A percentile compares a stretch with the other conserved stretches of the same genome.
Evolutionary conservation across 1,140 invertebrate genomes (phyloP).

Genomic region (Penaeus vannamei): DNA sequence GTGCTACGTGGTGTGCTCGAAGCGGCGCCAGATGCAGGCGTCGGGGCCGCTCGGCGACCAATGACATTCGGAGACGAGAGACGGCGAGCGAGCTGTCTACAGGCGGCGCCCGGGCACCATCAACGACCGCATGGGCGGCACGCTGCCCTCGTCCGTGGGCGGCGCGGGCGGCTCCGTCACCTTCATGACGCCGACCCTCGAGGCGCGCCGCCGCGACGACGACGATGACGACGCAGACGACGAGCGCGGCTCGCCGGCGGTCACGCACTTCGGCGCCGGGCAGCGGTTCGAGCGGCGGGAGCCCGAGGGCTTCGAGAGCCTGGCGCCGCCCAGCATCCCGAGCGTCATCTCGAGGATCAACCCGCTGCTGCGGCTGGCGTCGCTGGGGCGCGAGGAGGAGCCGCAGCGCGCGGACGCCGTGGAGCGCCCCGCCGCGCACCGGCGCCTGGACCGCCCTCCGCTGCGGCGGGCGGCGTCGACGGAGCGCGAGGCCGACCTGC

Average conservation of each 20-base stretch:
- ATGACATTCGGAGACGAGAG: slow-evolving; percentile 54
- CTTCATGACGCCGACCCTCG: no score
- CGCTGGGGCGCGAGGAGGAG: slow-evolving; percentile 23
- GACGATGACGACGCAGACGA: background rate
- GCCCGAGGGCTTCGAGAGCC: slow-evolving; percentile 52
- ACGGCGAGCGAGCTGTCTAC: slow-evolving; percentile 55
- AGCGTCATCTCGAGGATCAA: slow-evolving; percentile 45
- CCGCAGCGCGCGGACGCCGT: no score
- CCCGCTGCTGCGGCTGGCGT: slow-evolving; percentile 36
- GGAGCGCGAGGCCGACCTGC: no score
- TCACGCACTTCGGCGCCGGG: slow-evolving; percentile 49
- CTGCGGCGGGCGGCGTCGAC: no score
- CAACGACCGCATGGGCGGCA: background rate
- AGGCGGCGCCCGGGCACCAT: slow-evolving; percentile 36
- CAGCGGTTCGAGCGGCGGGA: slow-evolving; percentile 37
- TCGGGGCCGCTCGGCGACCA: slow-evolving; percentile 41
- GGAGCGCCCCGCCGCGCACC: no score
- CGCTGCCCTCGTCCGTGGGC: no score
- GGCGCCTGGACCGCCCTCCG: no score
- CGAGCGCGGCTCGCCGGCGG: background rate
- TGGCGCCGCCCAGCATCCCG: slow-evolving; percentile 44
- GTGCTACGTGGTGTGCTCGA: slow-evolving; percentile 49
- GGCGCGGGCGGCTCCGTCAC: no score
- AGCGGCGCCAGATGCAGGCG: slow-evolving; percentile 46
- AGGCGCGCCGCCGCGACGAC: no score